Conservation (phyloP, 2,888 invertebrate species). For the Torymus texanus region DNA sequence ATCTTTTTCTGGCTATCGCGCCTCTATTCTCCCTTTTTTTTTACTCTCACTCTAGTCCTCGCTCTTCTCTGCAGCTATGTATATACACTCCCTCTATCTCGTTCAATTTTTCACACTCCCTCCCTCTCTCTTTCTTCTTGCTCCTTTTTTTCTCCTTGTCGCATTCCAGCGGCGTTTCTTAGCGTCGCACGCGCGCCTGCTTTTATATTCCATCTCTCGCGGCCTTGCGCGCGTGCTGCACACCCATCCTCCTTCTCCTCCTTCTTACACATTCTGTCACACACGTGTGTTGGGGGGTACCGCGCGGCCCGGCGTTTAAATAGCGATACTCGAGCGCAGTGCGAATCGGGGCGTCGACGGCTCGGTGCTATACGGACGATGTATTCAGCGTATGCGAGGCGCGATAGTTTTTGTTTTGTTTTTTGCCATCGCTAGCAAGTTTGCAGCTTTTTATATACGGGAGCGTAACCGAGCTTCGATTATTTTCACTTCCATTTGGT, state of each 20-base stretch:
- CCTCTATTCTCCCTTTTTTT: constrained; percentile 1
- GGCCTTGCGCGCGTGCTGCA: not conserved
- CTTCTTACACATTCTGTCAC: constrained; percentile 39
- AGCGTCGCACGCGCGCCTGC: constrained; percentile 25
- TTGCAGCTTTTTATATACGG: too few relatives aligned
- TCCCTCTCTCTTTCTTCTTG: constrained; percentile 34
- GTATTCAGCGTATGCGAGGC: too few relatives aligned
- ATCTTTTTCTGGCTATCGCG: constrained; percentile 15
- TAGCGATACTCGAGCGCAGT: constrained; percentile 22
- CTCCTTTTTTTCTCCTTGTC: constrained; percentile 35
- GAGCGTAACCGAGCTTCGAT: too few relatives aligned
- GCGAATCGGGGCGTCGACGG: not conserved
- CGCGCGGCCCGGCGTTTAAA: constrained; percentile 7
- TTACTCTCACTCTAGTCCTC: not conserved
- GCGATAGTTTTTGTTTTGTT: too few relatives aligned
- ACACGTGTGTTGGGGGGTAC: constrained; percentile 4
- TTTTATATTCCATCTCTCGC: constrained; percentile 49
- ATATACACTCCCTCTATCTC: constrained; percentile 34
- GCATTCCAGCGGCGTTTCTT: constrained; percentile 42
- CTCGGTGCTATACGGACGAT: too few relatives aligned
- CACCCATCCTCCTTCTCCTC: not conserved
- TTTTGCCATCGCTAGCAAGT: too few relatives aligned
- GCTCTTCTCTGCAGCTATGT: not conserved
- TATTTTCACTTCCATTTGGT: too few relatives aligned
- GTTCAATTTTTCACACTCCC: constrained; percentile 49